A percentile compares a stretch with the other conserved stretches of the same genome.
Conservation (phyloP, 2,888 invertebrate species). For the Bugulina stolonifera region DNA sequence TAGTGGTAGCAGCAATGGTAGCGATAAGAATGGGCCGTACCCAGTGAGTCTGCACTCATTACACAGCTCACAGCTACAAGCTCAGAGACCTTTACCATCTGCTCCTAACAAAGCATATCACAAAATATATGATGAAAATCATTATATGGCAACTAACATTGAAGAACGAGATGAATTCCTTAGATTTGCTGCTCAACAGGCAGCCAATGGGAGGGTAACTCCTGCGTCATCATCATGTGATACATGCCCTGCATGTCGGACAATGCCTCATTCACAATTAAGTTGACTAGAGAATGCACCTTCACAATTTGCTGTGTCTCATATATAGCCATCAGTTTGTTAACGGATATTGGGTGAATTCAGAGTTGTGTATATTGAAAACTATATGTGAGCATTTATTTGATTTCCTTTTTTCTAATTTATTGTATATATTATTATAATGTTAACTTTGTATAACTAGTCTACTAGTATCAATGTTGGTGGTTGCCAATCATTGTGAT, state of each 20-base stretch:
- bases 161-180: conserved; percentile 22
- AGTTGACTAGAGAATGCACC: neutral
- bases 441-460: neutral
- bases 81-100: conserved; percentile 10
- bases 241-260: conserved; percentile 17
- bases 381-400: neutral
- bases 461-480: neutral
- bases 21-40: conserved; percentile 22
- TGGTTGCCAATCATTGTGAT: neutral
- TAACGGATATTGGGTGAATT: neutral
- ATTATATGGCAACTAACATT: conserved; percentile 22
- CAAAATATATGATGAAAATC: conserved; percentile 22
- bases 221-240: neutral
- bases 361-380: neutral
- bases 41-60: conserved; percentile 9
- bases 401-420: neutral
- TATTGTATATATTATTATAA: neutral
- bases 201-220: conserved; percentile 13
- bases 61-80: neutral
- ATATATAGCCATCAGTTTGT: neutral
- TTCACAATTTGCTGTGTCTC: neutral
- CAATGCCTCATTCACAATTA: neutral
- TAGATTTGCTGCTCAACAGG: neutral
- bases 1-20: conserved; percentile 22
- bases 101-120: conserved; percentile 17